These are phyloP conservation scores for Ectropis crepuscularia DNA, from an alignment of 2,888 invertebrate genomes.

Conservation along the genomic window DNA sequence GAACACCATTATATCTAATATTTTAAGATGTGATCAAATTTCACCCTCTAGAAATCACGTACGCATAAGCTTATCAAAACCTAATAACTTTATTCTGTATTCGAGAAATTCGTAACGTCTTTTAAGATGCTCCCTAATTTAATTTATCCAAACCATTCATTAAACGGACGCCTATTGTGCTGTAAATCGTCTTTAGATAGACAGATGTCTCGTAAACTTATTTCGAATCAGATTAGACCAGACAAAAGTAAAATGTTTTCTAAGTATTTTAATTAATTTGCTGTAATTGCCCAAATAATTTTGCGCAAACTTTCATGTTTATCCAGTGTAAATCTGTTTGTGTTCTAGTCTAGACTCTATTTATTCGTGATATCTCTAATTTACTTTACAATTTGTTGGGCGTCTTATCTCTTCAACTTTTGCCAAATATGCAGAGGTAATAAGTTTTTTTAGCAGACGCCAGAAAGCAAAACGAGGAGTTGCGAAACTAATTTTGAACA, in stretches of 20 bases:
- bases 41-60: no score
- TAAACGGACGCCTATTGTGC: conserved; percentile 26
- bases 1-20: no score
- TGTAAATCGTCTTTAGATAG: conserved; percentile 24
- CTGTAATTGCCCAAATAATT: conserved; percentile 39
- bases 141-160: conserved; percentile 20
- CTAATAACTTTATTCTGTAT: no score
- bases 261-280: conserved; percentile 35
- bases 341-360: conserved; percentile 43
- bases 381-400: conserved; percentile 45
- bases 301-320: conserved; percentile 46
- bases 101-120: neutral
- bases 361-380: conserved; percentile 46
- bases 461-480: conserved; percentile 17
- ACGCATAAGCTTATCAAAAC: no score
- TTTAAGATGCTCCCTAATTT: conserved; percentile 15
- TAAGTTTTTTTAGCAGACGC: conserved; percentile 17
- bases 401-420: conserved; percentile 27
- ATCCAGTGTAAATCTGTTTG: conserved; percentile 41
- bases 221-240: conserved; percentile 29
- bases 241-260: conserved; percentile 28
- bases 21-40: no score
- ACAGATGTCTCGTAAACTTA: conserved; percentile 30
- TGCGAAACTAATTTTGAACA: conserved; percentile 17
- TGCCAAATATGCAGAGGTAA: conserved; percentile 18